phyloP scores from a whole-genome alignment of 2,888 invertebrate genomes.

The Automeris io region DNA sequence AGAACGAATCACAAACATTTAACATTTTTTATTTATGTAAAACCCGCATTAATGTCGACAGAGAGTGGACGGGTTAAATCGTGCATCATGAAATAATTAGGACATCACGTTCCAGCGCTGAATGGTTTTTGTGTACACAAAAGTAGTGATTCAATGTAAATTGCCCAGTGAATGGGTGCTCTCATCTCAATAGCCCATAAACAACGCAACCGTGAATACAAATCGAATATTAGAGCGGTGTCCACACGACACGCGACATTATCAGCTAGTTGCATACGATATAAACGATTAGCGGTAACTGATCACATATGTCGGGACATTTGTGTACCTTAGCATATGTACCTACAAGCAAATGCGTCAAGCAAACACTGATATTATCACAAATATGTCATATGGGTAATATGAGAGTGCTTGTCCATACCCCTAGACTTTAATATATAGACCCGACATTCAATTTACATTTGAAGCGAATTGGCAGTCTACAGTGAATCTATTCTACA shows the following conservation, averaged over 20 bases:
- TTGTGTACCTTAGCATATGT: conserved; percentile 35
- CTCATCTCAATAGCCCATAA: conserved; percentile 69
- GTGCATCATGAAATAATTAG: conserved; percentile 35
- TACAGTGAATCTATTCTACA: not conserved
- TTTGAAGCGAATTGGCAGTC: not conserved
- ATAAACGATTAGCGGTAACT: conserved; percentile 39
- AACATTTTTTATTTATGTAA: too few species aligned
- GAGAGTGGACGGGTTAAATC: not conserved
- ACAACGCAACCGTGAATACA: conserved; percentile 71
- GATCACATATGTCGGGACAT: conserved; percentile 29
- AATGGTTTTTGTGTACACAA: conserved; percentile 36
- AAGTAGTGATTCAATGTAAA: conserved; percentile 63
- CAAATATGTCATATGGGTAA: conserved; percentile 18
- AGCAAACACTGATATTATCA: conserved; percentile 27
- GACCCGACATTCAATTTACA: not conserved
- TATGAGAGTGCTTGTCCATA: conserved; percentile 4
- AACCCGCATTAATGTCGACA: not conserved
- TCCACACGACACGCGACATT: conserved; percentile 44
- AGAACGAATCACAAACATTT: too few species aligned
- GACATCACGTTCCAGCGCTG: conserved; percentile 34
- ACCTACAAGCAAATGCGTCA: conserved; percentile 16
- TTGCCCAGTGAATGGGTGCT: conserved; percentile 57
- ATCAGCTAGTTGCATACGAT: conserved; percentile 41
- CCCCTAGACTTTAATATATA: conserved; percentile 1
- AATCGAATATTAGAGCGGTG: conserved; percentile 69